Evolutionary conservation across 2,113 vertebrate genomes (phyloP).

Genomic region (Upupa epops): DNA sequence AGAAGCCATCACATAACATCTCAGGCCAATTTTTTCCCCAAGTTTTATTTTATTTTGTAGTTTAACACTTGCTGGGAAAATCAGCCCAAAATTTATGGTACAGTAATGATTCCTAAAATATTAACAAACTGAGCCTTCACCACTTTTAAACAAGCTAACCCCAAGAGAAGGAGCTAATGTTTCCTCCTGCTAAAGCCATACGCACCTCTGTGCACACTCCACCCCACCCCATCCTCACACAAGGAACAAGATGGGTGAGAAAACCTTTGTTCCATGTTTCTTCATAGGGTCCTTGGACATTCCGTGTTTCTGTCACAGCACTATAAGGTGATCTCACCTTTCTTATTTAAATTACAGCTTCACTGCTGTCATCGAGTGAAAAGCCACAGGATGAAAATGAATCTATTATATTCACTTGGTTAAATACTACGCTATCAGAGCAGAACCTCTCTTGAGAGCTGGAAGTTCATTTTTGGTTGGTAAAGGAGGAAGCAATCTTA

Average conservation of each 20-base stretch:
- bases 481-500: background rate
- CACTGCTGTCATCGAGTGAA: background rate
- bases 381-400: background rate
- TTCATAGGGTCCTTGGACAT: background rate
- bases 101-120: background rate
- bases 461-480: background rate
- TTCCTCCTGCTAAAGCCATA: background rate
- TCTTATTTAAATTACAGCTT: background rate
- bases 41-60: background rate
- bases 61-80: background rate
- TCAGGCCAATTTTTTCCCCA: background rate
- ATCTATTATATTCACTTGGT: background rate
- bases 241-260: background rate
- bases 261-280: background rate
- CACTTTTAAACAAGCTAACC: background rate
- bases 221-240: background rate
- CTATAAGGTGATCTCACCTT: background rate
- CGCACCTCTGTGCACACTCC: accelerated
- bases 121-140: background rate
- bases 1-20: background rate
- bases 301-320: background rate
- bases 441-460: background rate
- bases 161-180: background rate
- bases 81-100: background rate
- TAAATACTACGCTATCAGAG: constrained; percentile 5